Evolutionary conservation across 2,797 vertebrate species (phyloP), one percentile per base, ranked within the genome.

Genomic region (Sciaenops ocellatus): DNA sequence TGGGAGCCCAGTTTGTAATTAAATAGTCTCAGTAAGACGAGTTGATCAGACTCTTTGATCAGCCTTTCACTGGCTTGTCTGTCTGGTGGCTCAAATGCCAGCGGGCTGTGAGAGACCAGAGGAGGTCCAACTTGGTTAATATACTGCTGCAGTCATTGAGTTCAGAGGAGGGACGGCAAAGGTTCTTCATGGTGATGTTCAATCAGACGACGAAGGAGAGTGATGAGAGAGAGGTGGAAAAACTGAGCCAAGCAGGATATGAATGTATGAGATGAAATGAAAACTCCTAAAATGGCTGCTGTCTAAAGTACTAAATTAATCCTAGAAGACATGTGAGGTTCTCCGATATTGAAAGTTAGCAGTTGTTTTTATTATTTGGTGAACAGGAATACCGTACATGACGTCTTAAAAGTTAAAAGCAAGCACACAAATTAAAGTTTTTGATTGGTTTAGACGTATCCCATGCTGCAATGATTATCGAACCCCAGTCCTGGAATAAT

Each of bases 21-120:
- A 71, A 83, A 73, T 62, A 59, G 66, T 78, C 44, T 69, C 34
- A 51, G 65, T 66, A n/a, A 79, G 62, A 69, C 34, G 64, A 48
- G 72, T 46, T 67, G 80, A 84, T 83, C 74, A 46, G 54, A 54
- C 51, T 65, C 52, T 84, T 87, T 88, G 75, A 87, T 83, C 64
- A 72, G 73, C 30, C n/a, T 57, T 66, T 73, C 54, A n/a, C 71
- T 60, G 26, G 34, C 66, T 8, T 3, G 4, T 59, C 68, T 65
- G 20, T 26, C 64, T 42, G 41, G 64, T 59, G 57, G 57, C 71
- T 79, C 30, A 75, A 79, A 76, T 69, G 57, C 72, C 69, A 65
- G 48, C 57, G 47, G 73, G 68, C 64, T 71, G 20, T 4, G 38
- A 47, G 77, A 70, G 74, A 81, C 42, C 47, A 42, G 42, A 56